Conservation (phyloP, 2,113 vertebrate genomes). For the Cebus imitator region DNA sequence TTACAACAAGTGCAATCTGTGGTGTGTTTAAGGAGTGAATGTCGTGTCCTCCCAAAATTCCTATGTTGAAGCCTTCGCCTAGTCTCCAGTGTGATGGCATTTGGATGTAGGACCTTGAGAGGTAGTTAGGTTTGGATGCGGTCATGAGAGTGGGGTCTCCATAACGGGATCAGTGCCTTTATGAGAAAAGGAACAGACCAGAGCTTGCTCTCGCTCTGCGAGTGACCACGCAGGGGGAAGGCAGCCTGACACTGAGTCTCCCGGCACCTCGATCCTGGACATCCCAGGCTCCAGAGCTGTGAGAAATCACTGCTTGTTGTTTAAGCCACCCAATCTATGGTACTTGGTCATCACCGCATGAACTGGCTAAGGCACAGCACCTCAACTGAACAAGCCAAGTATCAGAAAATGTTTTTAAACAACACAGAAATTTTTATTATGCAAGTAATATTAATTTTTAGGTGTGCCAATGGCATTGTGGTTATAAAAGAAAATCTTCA, state of each 20-base stretch:
- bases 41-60: not conserved
- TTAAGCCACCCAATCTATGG: not conserved
- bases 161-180: not conserved
- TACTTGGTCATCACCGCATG: not conserved
- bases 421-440: not conserved
- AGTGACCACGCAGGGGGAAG: not conserved
- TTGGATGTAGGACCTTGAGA: not conserved
- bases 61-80: not conserved
- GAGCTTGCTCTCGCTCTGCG: not conserved
- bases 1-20: not conserved
- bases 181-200: no score
- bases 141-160: not conserved
- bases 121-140: not conserved
- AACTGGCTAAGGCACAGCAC: not conserved
- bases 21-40: not conserved
- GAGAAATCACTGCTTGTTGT: not conserved
- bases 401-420: not conserved
- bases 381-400: not conserved
- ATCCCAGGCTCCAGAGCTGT: not conserved
- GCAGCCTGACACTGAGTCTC: not conserved
- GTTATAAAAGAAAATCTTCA: not conserved
- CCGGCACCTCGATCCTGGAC: not conserved
- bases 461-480: not conserved
- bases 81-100: rapidly evolving
- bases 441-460: not conserved